phyloP scores from a whole-genome alignment of 2,113 vertebrate genomes.

The Calypte anna region DNA sequence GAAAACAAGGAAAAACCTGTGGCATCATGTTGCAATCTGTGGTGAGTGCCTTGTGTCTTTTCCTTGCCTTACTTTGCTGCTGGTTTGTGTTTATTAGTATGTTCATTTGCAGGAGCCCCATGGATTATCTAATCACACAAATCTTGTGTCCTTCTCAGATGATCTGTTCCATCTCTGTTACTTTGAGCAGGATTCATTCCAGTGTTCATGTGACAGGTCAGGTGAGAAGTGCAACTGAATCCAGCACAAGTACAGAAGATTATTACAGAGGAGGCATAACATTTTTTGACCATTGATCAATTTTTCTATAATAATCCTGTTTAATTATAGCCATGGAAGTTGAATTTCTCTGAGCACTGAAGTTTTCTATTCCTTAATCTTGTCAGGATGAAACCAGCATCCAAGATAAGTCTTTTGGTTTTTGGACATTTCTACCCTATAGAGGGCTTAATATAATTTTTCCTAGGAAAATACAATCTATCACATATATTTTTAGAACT shows the following conservation, averaged over 20 bases:
- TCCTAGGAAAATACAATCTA: neutral
- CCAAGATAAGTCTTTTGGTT: neutral
- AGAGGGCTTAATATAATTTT: neutral
- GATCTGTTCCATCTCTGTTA: neutral
- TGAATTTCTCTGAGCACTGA: neutral
- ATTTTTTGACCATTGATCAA: neutral
- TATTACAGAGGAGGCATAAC: neutral
- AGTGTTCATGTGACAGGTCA: neutral
- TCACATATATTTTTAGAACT: neutral
- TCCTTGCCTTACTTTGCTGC: neutral
- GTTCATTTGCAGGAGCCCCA: neutral
- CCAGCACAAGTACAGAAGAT: neutral
- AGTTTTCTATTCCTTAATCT: neutral
- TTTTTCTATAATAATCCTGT: neutral
- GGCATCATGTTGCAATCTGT: neutral
- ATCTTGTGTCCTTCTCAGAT: neutral
- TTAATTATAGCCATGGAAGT: neutral
- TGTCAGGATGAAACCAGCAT: neutral
- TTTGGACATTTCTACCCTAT: neutral
- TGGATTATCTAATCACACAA: neutral
- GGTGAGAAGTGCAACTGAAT: neutral
- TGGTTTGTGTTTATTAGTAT: neutral
- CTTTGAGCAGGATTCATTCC: neutral
- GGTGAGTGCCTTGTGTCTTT: neutral
- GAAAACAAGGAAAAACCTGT: conserved; percentile 17